Base-by-base conservation (phyloP, 2,797 vertebrate species). In the Pseudocheirus occidentalis region DNA sequence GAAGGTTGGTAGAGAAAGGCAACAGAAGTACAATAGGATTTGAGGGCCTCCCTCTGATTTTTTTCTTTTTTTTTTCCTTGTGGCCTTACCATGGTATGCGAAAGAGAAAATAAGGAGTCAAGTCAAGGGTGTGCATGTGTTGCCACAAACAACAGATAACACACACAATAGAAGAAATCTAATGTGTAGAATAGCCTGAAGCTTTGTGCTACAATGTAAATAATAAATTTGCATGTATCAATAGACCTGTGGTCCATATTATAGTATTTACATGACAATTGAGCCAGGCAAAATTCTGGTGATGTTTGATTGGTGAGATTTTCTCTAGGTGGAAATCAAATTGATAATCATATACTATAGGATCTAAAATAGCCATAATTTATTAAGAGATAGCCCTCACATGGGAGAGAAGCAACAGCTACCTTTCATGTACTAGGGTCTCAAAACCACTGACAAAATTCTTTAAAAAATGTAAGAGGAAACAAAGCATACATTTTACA, bases 291-390 rank as follows among this genome's bases (percentile, higher is more conserved):
- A 56, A 56, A 59, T 53, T 96, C 94, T 93, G 95, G 93, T 96
- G 11, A 97, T 91, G 94, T 91, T 89, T 96, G 73, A 92, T 90
- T 96, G 92, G 94, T 93, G 95, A 93, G 95, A 92, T 95, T 81
- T 95, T 92, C 89, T 94, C 56, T 57, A 34, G n/a, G 66, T 73
- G 94, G 95, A 95, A 97, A 96, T 95, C 94, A 97, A 96, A 97
- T 96, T 95, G 89, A 73, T 90, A 95, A 55, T 92, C 94, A 95
- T 91, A 94, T 95, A 58, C 91, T 93, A 73, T 97, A 95, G 95
- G 28, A 93, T 96, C 90, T 52, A 56, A 91, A 95, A 95, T 94
- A 97, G 94, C 96, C 94, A 97, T 97, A 94, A 92, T 95, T 96
- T 96, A 62, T 92, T 87, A 94, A 97, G 91, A 92, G 59, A 21